Evolutionary conservation across 2,797 vertebrate species (phyloP).

Genomic region (Silurus aristotelis): DNA sequence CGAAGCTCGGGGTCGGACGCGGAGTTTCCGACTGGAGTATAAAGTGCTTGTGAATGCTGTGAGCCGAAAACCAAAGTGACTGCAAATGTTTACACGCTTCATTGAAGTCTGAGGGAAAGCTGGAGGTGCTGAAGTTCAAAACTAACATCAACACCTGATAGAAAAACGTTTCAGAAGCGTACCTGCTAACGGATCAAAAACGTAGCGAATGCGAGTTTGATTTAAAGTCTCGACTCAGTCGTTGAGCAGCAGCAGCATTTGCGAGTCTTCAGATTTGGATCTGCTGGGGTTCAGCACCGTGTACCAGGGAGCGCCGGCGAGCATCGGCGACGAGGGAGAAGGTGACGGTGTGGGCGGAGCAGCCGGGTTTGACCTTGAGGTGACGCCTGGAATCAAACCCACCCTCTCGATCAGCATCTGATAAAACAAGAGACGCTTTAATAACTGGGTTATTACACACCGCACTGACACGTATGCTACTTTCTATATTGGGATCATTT

Average conservation of each 20-base stretch:
- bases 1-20: neutral
- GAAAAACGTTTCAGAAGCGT: neutral
- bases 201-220: neutral
- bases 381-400: slow-evolving; percentile 16
- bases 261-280: slow-evolving; percentile 51
- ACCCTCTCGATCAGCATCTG: slow-evolving; percentile 54
- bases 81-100: neutral
- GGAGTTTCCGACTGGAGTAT: neutral
- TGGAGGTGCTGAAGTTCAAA: neutral
- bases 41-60: neutral
- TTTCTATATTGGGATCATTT: no score
- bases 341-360: slow-evolving; percentile 45
- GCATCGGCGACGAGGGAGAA: slow-evolving; percentile 43
- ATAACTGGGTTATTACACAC: neutral
- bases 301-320: slow-evolving; percentile 50
- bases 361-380: slow-evolving; percentile 17
- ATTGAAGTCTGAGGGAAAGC: neutral
- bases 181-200: neutral
- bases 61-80: neutral
- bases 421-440: neutral
- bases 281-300: slow-evolving; percentile 35
- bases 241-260: slow-evolving; percentile 56
- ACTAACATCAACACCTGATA: neutral
- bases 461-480: no score
- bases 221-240: slow-evolving; percentile 43